Base-by-base conservation (phyloP, 2,797 vertebrate species). In the Acrossocheilus fasciatus region DNA sequence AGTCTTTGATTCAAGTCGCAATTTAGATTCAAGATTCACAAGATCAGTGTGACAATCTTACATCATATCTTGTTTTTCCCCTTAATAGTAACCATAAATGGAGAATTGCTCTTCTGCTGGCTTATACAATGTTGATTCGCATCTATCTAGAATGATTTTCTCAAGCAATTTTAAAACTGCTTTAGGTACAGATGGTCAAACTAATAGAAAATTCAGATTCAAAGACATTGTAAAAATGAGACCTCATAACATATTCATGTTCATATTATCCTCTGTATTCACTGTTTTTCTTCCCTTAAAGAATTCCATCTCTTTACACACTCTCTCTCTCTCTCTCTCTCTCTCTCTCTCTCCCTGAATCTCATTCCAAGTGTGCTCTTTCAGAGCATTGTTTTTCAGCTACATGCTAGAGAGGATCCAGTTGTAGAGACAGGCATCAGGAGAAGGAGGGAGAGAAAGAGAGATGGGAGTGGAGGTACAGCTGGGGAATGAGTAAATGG, bases 401-500 rank as follows among this genome's bases (percentile, higher is more conserved):
- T 57, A n/a, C 69, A 73, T 68, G 72, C 17, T 79, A 57, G 68
- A 76, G 62, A 11, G 12, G 39, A 57, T 30, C 20, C 17, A 72
- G 50, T 41, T 17, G 76, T 70, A 69, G 11, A 74, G 85, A 30
- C 43, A 34, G 30, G 68, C 73, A 45, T 39, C 52, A 74, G 20
- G 69, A 50, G 72, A 76, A 68, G 20, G 59, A 43, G 57, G 8
- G 50, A 54, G 54, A 69, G 64, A 83, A 45, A 59, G 52, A 20
- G 20, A 43, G 36, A 57, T 41, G 50, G 79, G 74, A 54, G 80
- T 83, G 74, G 20, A 47, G 59, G 54, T 88, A 87, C 80, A 85
- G 77, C 43, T 76, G 68, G 81, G 72, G 85, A 89, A 85, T 73
- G 86, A 90, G 88, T 89, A 88, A 90, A 90, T 90, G 88, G 87